phyloP scores from a whole-genome alignment of 2,888 invertebrate genomes.

The Tipula vernalis region DNA sequence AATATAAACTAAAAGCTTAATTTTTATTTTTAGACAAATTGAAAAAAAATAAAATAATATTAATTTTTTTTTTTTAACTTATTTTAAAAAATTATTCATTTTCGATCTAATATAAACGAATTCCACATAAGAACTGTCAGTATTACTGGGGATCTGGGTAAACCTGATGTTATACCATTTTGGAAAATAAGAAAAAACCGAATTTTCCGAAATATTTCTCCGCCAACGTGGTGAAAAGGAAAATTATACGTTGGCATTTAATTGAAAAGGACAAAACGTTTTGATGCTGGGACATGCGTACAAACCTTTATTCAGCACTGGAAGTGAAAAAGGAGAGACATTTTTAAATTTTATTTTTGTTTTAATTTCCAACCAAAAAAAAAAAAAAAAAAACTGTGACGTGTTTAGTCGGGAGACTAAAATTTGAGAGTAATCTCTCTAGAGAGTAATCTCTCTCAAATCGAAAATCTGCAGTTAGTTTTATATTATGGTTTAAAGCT shows the following conservation, averaged over 20 bases:
- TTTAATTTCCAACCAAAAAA: not conserved
- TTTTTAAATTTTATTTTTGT: not conserved
- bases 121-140: not conserved
- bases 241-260: not conserved
- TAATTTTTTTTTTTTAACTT: not conserved
- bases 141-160: not conserved
- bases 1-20: not conserved
- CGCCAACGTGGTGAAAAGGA: not conserved
- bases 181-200: not conserved
- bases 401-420: not conserved
- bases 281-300: not conserved
- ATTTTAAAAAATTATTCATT: not conserved
- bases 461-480: not conserved
- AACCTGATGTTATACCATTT: slow-evolving; percentile 4
- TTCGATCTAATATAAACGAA: not conserved
- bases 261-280: not conserved
- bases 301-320: not conserved
- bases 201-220: not conserved
- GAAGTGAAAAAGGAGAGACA: not conserved
- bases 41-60: not conserved
- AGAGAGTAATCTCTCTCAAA: too few relatives aligned
- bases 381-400: too few relatives aligned
- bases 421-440: not conserved
- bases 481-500: not conserved
- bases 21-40: not conserved